Evolutionary conservation across 2,888 invertebrate species (phyloP).

Genomic region (Heteromurus nitidus): DNA sequence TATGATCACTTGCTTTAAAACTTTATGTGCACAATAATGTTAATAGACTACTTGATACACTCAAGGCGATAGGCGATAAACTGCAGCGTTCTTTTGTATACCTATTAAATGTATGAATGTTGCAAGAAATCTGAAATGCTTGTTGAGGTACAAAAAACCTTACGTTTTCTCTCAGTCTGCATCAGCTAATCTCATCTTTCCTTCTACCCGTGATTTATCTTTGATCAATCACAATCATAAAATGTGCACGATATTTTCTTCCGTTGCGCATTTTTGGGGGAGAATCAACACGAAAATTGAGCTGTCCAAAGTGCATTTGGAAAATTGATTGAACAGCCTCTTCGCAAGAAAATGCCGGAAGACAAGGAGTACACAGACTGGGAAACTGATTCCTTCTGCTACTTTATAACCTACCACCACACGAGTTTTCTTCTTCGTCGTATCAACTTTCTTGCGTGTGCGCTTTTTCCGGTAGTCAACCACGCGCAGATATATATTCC

Average conservation of each 20-base stretch:
- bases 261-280: not conserved
- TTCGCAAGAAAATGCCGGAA: conserved; percentile 51
- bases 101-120: too few species aligned
- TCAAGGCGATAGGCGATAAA: too few species aligned
- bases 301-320: conserved; percentile 63
- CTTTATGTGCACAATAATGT: too few species aligned
- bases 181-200: conserved; percentile 36
- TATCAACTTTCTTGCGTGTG: conserved; percentile 1
- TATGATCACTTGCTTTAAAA: too few species aligned
- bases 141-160: too few species aligned
- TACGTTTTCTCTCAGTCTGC: conserved; percentile 13
- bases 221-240: conserved; percentile 53
- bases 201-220: conserved; percentile 47
- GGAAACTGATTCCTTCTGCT: conserved; percentile 37
- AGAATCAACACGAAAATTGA: conserved; percentile 54
- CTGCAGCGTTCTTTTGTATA: too few species aligned
- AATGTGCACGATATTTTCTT: conserved; percentile 15
- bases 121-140: too few species aligned
- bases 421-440: not conserved
- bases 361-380: conserved; percentile 38
- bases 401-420: not conserved
- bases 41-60: too few species aligned
- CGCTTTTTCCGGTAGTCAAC: conserved; percentile 32
- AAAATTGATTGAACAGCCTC: conserved; percentile 61
- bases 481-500: not conserved